phyloP scores from a whole-genome alignment of 2,113 vertebrate genomes.

The Acrocephalus arundinaceus region DNA sequence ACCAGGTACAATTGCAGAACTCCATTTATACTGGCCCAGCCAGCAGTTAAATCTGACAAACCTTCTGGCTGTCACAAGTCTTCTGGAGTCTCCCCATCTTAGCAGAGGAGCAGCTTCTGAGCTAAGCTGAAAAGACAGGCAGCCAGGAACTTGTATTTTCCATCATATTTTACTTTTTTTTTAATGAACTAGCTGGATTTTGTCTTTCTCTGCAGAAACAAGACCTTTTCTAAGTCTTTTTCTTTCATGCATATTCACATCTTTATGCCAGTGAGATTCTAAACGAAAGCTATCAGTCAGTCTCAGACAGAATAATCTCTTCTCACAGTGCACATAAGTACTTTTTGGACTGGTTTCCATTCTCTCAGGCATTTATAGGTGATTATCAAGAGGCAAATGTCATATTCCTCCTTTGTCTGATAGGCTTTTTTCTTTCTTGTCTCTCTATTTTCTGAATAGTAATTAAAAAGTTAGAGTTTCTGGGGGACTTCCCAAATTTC shows the following conservation, averaged over 20 bases:
- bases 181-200: not conserved
- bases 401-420: not conserved
- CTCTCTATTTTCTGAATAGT: not conserved
- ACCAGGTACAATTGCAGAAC: not conserved
- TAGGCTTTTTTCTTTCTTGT: not conserved
- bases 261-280: not conserved
- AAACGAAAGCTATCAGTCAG: not conserved
- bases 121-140: not conserved
- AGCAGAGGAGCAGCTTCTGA: not conserved
- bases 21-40: not conserved
- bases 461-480: not conserved
- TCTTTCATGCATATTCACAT: not conserved
- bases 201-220: not conserved
- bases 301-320: not conserved
- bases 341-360: constrained; percentile 16
- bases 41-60: not conserved
- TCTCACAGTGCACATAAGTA: not conserved
- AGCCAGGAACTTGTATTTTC: not conserved
- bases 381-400: constrained; percentile 47
- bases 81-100: not conserved
- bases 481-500: not conserved
- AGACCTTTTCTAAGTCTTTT: not conserved
- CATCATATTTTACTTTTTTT: not conserved
- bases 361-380: constrained; percentile 18
- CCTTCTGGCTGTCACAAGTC: not conserved